Evolutionary conservation across 2,797 vertebrate species (phyloP), one percentile per base, ranked within the genome.

Genomic region (Typhlichthys eigenmanni): DNA sequence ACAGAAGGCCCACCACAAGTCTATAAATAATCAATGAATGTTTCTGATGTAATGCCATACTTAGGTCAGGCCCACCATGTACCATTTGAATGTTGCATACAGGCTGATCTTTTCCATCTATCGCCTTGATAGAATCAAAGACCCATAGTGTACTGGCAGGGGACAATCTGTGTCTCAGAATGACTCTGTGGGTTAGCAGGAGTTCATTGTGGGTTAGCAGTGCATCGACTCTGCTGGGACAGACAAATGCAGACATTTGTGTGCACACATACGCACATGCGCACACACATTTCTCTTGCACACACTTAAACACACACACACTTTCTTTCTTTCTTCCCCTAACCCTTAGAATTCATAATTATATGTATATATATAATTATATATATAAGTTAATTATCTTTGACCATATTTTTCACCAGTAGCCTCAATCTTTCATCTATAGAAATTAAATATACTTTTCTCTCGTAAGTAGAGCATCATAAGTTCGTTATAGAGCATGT

Each of bases 321-420:
- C 8, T 5, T 5, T 12, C 53, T 13, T 47, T 45, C 57, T 16
- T 45, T 24, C 58, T 55, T 47, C 63, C 68, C 53, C 60, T 62
- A 68, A 49, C 73, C 47, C n/a, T 13, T 38, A 13, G 45, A 38
- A 60, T 47, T 8, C 58, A 57, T 64, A 47, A 3, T 19, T 47
- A 54, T 17, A 58, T 72, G 68, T 75, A 74, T 16, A 11, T n/a
- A n/a, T n/a, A n/a, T n/a, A n/a, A n/a, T n/a, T n/a, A n/a, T n/a
- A n/a, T n/a, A n/a, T n/a, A n/a, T n/a, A n/a, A 58, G 54, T 73
- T 66, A 9, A 19, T 46, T 69, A 66, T 73, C 71, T 86, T 81
- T 87, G 75, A 87, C n/a, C n/a, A n/a, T n/a, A n/a, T n/a, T n/a
- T n/a, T n/a, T 24, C 24, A 24, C 24, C 24, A 24, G 24, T 24